These are phyloP conservation scores for Sialia sialis DNA, from an alignment of 2,113 vertebrate genomes.

Conservation along the genomic window DNA sequence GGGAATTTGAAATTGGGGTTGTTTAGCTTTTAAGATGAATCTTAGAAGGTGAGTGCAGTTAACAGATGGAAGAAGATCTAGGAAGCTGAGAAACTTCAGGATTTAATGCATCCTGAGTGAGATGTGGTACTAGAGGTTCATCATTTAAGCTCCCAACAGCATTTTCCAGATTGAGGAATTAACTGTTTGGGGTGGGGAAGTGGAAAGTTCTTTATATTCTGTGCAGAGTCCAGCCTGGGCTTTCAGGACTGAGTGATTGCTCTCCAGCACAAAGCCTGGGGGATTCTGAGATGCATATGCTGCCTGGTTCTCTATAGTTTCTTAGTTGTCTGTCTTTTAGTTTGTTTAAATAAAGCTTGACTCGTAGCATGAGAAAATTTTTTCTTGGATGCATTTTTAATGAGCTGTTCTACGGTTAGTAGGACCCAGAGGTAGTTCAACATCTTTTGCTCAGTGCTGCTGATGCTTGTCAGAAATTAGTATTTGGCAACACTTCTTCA, in stretches of 20 bases:
- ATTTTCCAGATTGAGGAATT: background rate
- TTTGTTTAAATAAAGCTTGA: conserved; percentile 28
- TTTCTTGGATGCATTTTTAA: conserved; percentile 30
- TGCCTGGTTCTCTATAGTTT: background rate
- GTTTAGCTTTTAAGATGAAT: background rate
- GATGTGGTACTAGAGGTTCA: background rate
- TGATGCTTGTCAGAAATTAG: background rate
- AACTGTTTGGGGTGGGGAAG: fast-evolving
- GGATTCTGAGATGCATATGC: background rate
- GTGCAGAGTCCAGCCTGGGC: background rate
- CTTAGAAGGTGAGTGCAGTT: background rate
- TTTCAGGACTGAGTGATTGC: background rate
- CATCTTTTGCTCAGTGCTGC: background rate
- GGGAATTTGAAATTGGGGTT: background rate
- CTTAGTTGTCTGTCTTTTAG: background rate
- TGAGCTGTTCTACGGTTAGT: background rate
- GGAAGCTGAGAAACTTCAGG: background rate
- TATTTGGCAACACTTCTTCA: background rate
- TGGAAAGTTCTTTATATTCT: background rate
- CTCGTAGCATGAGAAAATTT: background rate
- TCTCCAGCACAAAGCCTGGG: background rate
- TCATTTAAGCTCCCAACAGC: background rate
- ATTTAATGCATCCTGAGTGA: background rate
- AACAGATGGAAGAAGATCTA: background rate
- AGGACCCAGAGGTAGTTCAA: background rate